Evolutionary conservation across 2,888 invertebrate genomes (phyloP).

Genomic region (Oegoconia quadripuncta): DNA sequence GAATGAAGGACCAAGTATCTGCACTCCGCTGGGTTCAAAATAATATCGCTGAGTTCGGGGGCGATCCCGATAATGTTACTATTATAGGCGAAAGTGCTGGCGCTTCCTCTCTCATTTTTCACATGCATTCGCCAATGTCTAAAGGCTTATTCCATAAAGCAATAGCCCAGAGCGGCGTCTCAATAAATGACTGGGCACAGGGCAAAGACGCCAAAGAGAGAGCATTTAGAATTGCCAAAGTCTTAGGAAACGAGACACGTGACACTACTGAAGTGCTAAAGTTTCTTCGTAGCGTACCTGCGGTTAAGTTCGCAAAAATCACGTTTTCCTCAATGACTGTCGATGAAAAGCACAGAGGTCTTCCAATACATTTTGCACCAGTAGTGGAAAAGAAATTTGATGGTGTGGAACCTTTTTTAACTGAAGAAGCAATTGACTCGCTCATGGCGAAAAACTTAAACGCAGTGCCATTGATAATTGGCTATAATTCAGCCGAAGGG

Average conservation of each 20-base stretch:
- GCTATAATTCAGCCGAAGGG: constrained; percentile 39
- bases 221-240: constrained; percentile 25
- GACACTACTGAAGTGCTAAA: constrained; percentile 24
- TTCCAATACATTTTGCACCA: constrained; percentile 37
- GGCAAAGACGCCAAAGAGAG: constrained; percentile 18
- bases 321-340: constrained; percentile 27
- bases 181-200: constrained; percentile 31
- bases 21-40: constrained; percentile 42
- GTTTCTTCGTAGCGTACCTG: constrained; percentile 26
- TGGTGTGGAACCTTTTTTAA: constrained; percentile 31
- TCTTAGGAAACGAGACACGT: constrained; percentile 26
- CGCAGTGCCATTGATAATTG: constrained; percentile 35
- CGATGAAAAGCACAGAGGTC: constrained; percentile 31
- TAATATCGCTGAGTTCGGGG: constrained; percentile 49
- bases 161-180: constrained; percentile 57
- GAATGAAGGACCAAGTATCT: constrained; percentile 47
- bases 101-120: constrained; percentile 48
- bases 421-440: constrained; percentile 29
- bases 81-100: constrained; percentile 67
- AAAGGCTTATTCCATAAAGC: constrained; percentile 56
- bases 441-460: constrained; percentile 27
- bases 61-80: constrained; percentile 52
- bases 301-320: constrained; percentile 24
- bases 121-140: constrained; percentile 61
- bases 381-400: constrained; percentile 39